Conservation (phyloP, 2,113 vertebrate species). For the Pollachius pollachius region DNA sequence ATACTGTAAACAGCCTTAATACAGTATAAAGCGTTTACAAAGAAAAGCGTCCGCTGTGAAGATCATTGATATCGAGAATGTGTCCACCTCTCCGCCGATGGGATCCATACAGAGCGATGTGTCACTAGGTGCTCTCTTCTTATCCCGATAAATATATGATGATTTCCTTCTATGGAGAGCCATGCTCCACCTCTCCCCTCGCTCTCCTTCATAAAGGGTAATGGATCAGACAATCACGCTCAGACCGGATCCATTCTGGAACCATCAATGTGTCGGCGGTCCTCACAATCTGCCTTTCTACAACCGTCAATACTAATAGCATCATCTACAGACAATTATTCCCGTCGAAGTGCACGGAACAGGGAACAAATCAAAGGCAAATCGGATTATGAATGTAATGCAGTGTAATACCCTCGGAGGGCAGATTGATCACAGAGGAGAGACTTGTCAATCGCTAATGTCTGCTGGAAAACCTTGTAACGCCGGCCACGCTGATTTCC, state of each 20-base stretch:
- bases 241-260: conserved; percentile 66
- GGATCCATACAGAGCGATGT: conserved; percentile 34
- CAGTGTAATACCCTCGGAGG: conserved; percentile 70
- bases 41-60: too few relatives aligned
- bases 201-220: conserved; percentile 69
- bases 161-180: conserved; percentile 45
- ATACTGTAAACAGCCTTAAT: too few relatives aligned
- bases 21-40: too few relatives aligned
- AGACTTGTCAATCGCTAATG: conserved; percentile 65
- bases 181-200: conserved; percentile 32
- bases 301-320: conserved; percentile 78
- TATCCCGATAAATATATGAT: conserved; percentile 40
- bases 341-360: conserved; percentile 72
- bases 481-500: conserved; percentile 40
- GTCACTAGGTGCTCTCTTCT: conserved; percentile 34
- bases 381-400: conserved; percentile 77
- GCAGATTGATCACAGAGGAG: conserved; percentile 72
- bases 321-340: conserved; percentile 77
- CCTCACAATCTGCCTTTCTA: conserved; percentile 70
- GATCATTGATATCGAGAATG: conserved; percentile 1
- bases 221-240: conserved; percentile 71
- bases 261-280: conserved; percentile 72
- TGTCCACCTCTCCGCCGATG: background rate
- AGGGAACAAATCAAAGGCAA: conserved; percentile 78
- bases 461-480: conserved; percentile 58